Conservation (phyloP, 2,797 vertebrate genomes). For the Alouatta caraya region DNA sequence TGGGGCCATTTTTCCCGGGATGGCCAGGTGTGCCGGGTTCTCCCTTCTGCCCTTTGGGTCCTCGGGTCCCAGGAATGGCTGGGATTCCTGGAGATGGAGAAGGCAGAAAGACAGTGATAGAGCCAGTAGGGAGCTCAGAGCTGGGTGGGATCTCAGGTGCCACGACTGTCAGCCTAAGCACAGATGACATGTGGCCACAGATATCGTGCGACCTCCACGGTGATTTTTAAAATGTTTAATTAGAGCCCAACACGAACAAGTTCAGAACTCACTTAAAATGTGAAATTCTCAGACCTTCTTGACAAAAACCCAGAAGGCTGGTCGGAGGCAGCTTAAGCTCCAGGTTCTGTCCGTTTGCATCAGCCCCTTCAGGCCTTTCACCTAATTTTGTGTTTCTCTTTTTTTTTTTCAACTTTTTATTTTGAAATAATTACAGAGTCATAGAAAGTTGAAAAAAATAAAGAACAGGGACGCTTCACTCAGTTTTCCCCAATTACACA, state of each 20-base stretch:
- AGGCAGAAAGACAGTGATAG: neutral
- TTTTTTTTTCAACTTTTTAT: neutral
- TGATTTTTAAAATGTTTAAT: neutral
- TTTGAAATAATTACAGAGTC: neutral
- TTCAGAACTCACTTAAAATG: neutral
- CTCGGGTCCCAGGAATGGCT: neutral
- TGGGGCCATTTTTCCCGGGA: conserved; percentile 85
- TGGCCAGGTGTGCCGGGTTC: conserved; percentile 75
- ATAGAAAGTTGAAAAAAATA: neutral
- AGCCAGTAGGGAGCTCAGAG: neutral
- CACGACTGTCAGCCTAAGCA: rapidly evolving
- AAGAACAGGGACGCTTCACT: neutral
- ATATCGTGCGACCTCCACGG: rapidly evolving
- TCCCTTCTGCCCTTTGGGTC: conserved; percentile 85
- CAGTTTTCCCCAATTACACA: neutral
- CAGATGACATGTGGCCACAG: neutral
- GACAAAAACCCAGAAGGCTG: neutral
- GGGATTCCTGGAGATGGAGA: conserved; percentile 81
- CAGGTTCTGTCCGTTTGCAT: neutral
- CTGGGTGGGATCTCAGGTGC: neutral
- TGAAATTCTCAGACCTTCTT: neutral
- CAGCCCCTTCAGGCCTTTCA: neutral
- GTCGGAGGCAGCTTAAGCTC: neutral
- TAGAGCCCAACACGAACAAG: neutral
- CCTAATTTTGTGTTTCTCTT: neutral